Evolutionary conservation across 2,113 vertebrate genomes (phyloP).

Genomic region (Accipiter cooperii): DNA sequence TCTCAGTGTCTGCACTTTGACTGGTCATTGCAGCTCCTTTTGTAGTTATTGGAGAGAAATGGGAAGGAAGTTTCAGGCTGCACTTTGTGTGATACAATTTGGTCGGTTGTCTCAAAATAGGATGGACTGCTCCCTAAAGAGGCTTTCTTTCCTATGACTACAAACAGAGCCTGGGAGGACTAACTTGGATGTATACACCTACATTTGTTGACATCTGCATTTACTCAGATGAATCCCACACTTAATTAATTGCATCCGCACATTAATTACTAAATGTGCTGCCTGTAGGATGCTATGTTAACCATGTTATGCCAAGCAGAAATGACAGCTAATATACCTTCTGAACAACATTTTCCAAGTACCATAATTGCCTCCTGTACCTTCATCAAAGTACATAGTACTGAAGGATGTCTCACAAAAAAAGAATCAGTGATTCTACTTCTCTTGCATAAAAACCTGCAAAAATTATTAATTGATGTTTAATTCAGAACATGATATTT

Average conservation of each 20-base stretch:
- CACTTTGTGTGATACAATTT: not conserved
- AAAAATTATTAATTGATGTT: not conserved
- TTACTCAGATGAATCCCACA: not conserved
- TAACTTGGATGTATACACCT: not conserved
- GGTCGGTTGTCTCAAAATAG: not conserved
- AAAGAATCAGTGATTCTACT: not conserved
- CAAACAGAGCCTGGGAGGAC: not conserved
- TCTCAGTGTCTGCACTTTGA: not conserved
- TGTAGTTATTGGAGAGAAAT: not conserved
- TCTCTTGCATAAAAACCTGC: not conserved
- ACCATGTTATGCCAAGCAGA: not conserved
- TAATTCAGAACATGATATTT: not conserved
- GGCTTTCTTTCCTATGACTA: not conserved
- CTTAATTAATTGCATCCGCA: not conserved
- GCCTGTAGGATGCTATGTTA: not conserved
- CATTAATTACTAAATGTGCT: not conserved
- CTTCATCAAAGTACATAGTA: not conserved
- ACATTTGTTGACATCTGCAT: not conserved
- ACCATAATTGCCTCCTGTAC: not conserved
- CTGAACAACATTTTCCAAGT: not conserved
- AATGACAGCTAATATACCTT: not conserved
- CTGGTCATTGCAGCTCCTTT: not conserved
- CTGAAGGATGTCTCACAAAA: not conserved
- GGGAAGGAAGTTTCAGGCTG: not conserved
- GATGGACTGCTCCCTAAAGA: not conserved